Conservation (phyloP, 2,797 vertebrate genomes). For the Eulemur rubriventer region DNA sequence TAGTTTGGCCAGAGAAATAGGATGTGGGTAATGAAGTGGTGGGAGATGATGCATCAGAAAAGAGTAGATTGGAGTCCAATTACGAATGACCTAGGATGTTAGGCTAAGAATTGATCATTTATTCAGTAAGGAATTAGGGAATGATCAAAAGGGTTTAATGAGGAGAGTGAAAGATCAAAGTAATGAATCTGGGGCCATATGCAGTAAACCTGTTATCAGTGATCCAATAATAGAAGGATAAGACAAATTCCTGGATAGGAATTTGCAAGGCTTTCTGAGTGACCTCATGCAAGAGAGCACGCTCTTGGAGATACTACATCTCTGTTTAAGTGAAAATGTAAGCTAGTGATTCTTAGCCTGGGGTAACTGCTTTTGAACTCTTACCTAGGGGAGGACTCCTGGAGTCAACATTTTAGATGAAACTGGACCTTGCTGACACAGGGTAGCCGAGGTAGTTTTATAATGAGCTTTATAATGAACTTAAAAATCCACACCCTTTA, state of each 20-base stretch:
- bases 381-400: neutral
- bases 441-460: neutral
- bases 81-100: neutral
- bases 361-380: neutral
- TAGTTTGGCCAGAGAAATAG: neutral
- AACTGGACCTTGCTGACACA: neutral
- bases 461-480: neutral
- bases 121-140: conserved; percentile 15
- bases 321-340: neutral
- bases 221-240: neutral
- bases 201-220: neutral
- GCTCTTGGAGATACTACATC: neutral
- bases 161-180: neutral
- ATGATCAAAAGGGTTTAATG: conserved; percentile 19
- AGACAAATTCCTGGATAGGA: neutral
- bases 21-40: neutral
- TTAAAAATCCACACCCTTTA: conserved; percentile 23
- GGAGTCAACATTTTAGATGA: neutral
- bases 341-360: neutral
- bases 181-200: neutral
- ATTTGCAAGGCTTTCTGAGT: neutral
- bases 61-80: neutral
- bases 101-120: neutral
- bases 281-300: neutral
- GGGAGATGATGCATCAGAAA: neutral